These are phyloP conservation scores for Pampusana beccarii DNA, from an alignment of 2,113 vertebrate genomes.

Conservation along the genomic window DNA sequence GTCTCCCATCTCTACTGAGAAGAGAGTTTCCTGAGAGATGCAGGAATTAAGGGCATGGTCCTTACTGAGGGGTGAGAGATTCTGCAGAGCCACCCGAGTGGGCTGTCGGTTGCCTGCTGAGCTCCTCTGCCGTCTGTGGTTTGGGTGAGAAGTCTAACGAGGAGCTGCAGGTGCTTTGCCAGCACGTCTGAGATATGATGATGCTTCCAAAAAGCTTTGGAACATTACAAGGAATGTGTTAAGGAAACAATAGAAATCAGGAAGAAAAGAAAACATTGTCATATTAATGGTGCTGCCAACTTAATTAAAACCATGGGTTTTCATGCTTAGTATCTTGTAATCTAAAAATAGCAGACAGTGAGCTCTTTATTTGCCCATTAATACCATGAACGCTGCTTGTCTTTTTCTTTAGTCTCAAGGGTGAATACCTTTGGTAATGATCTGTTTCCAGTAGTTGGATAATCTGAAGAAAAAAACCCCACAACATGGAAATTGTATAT, in stretches of 20 bases:
- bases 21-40: neutral
- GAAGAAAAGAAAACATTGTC: neutral
- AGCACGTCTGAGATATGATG: neutral
- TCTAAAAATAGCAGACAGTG: neutral
- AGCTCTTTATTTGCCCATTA: neutral
- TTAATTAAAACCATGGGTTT: neutral
- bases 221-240: neutral
- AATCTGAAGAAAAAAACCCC: neutral
- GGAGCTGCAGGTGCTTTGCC: neutral
- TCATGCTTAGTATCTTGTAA: neutral
- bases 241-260: neutral
- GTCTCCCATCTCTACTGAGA: neutral
- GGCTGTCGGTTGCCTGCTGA: neutral
- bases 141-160: neutral
- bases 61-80: neutral
- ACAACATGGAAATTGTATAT: neutral
- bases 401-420: neutral
- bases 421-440: neutral
- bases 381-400: neutral
- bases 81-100: neutral
- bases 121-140: neutral
- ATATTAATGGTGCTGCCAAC: neutral
- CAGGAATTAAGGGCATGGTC: neutral
- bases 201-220: neutral
- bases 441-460: neutral